Base-by-base conservation (phyloP, 2,797 vertebrate species). In the Cossypha dichroa region DNA sequence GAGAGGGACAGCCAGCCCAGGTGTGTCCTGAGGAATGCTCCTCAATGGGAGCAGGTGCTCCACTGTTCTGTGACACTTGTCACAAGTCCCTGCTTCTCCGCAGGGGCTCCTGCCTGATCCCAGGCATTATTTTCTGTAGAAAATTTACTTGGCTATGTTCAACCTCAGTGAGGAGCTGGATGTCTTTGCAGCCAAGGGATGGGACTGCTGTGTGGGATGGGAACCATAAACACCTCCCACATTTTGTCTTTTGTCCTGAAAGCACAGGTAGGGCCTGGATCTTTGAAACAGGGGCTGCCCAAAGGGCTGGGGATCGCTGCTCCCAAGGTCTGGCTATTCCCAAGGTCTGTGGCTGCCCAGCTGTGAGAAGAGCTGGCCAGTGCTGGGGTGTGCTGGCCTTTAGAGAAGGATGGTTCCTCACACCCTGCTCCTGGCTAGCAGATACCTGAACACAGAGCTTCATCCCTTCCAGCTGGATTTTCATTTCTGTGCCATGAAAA, bases 391-490 rank as follows among this genome's bases (percentile, higher is more conserved):
- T 28, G 13, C 46, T 0, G 0, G 9, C 34, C 58, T 54, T 28
- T 17, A 48, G 58, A 22, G 36, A 43, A 36, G 31, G 29, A 33
- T 41, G 58, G 52, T 23, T 72, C 21, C 46, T 87, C 0, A 0
- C 1, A n/a, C 29, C 21, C 41, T 85, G 40, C 18, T 79, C 51
- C 69, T 77, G 79, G 59, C 79, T 38, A 76, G 74, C 29, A 79
- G 38, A 4, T 0, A 1, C 23, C 41, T 45, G 9, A 31, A 11
- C 7, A 1, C 6, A n/a, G 31, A 48, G 13, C 20, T 62, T 41
- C 55, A 73, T 77, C 36, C 45, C 16, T 67, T 74, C 26, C 4
- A 23, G 28, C 21, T 9, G 5, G 31, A 20, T 16, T 51, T 51
- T 18, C 17, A 51, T 29, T 51, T 63, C 54, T 36, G 26, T 45